Evolutionary conservation across 2,113 vertebrate genomes (phyloP).

Genomic region (Corythaeola cristata): DNA sequence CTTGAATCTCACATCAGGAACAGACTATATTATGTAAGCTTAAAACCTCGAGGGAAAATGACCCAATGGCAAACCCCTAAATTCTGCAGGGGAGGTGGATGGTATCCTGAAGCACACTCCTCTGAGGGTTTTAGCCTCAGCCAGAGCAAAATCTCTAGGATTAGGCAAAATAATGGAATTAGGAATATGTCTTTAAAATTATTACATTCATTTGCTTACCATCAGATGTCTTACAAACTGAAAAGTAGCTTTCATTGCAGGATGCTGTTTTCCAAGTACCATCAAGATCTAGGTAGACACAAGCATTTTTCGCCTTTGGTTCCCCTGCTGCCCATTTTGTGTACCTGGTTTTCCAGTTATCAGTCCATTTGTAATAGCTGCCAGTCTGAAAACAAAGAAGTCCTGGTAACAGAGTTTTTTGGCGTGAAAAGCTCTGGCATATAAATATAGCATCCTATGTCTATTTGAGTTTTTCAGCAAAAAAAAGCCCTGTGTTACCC

Average conservation of each 20-base stretch:
- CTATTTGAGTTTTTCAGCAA: neutral
- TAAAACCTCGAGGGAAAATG: neutral
- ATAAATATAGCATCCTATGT: neutral
- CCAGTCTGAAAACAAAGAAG: slow-evolving; percentile 70
- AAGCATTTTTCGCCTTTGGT: slow-evolving; percentile 78
- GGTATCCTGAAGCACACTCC: neutral
- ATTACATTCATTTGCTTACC: slow-evolving; percentile 70
- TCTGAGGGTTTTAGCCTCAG: neutral
- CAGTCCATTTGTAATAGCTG: slow-evolving; percentile 79
- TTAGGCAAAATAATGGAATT: neutral
- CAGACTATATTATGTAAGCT: neutral
- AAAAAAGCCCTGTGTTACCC: neutral
- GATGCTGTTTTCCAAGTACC: slow-evolving; percentile 84
- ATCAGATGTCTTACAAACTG: slow-evolving; percentile 81
- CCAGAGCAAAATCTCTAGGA: neutral
- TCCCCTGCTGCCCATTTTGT: slow-evolving; percentile 82
- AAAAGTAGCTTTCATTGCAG: slow-evolving; percentile 79
- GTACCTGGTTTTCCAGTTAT: slow-evolving; percentile 79
- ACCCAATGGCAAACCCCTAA: neutral
- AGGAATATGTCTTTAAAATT: neutral
- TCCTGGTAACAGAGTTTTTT: neutral
- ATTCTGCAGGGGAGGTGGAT: neutral
- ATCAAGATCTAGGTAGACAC: slow-evolving; percentile 83
- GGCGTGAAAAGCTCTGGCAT: neutral
- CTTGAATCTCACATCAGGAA: neutral